phyloP scores from a whole-genome alignment of 1,140 invertebrate genomes.

The Wiebesia pumilae region DNA sequence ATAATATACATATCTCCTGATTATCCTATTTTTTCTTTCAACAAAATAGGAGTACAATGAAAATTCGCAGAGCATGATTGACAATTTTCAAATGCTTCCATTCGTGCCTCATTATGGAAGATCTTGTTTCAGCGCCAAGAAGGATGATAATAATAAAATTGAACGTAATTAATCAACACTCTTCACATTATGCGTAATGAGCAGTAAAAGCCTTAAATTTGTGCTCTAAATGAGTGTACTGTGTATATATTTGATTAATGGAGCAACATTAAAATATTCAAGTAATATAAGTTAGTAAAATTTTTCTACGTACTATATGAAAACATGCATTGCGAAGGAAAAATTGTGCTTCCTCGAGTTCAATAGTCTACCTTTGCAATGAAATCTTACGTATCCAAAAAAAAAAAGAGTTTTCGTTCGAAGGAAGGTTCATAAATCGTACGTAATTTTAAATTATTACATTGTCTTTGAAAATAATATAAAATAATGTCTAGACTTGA shows the following conservation, averaged over 20 bases:
- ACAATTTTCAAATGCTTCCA: background rate
- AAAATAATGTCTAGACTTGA: too few species aligned
- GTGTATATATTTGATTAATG: background rate
- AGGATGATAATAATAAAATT: slow-evolving; percentile 36
- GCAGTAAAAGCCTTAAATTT: background rate
- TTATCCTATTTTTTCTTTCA: background rate
- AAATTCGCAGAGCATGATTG: background rate
- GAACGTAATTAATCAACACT: slow-evolving; percentile 1
- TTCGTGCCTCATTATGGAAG: background rate
- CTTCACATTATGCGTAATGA: slow-evolving; percentile 15
- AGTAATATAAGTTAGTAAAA: too few species aligned
- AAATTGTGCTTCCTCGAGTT: background rate
- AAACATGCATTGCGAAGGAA: too few species aligned
- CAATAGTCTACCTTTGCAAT: background rate
- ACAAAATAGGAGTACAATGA: background rate
- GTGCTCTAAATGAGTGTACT: background rate
- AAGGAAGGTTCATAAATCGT: background rate
- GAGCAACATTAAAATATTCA: background rate
- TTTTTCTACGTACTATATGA: too few species aligned
- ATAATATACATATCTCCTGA: too few species aligned
- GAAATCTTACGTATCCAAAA: background rate
- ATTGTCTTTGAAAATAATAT: too few species aligned
- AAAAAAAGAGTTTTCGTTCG: background rate
- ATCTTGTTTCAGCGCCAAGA: background rate
- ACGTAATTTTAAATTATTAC: too few species aligned